Evolutionary conservation across 2,888 invertebrate genomes (phyloP).

Genomic region (Xestia ashworthii): DNA sequence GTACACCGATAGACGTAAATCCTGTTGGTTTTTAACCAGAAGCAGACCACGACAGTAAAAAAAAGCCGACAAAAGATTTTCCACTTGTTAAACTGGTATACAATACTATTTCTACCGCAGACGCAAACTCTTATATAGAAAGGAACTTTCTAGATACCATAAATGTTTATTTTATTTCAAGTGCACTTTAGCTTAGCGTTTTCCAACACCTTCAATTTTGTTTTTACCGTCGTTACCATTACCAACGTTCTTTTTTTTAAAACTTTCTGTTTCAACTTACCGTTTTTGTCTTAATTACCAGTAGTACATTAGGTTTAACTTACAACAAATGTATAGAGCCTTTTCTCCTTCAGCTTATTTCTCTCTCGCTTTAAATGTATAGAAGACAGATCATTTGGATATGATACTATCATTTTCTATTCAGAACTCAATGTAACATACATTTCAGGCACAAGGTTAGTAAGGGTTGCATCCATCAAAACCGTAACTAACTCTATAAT

Average conservation of each 20-base stretch:
- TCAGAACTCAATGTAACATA: background rate
- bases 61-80: slow-evolving; percentile 22
- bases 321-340: background rate
- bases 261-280: slow-evolving; percentile 9
- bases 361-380: background rate
- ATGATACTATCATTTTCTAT: background rate
- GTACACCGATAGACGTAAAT: background rate
- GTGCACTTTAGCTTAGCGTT: slow-evolving; percentile 54
- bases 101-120: slow-evolving; percentile 13
- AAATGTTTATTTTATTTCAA: slow-evolving; percentile 58
- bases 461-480: slow-evolving; percentile 26
- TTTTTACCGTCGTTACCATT: slow-evolving; percentile 15
- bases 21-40: slow-evolving; percentile 17
- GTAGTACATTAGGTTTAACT: background rate
- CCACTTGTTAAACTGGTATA: slow-evolving; percentile 16
- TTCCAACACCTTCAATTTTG: slow-evolving; percentile 41
- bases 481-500: slow-evolving; percentile 14
- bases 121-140: slow-evolving; percentile 19
- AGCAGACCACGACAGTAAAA: slow-evolving; percentile 6
- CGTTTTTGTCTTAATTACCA: background rate
- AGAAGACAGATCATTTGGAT: background rate
- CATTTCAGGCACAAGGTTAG: slow-evolving; percentile 5
- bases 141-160: slow-evolving; percentile 25
- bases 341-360: background rate
- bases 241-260: slow-evolving; percentile 17